Conservation (phyloP, 2,797 vertebrate species). For the Rhabdomys pumilio region DNA sequence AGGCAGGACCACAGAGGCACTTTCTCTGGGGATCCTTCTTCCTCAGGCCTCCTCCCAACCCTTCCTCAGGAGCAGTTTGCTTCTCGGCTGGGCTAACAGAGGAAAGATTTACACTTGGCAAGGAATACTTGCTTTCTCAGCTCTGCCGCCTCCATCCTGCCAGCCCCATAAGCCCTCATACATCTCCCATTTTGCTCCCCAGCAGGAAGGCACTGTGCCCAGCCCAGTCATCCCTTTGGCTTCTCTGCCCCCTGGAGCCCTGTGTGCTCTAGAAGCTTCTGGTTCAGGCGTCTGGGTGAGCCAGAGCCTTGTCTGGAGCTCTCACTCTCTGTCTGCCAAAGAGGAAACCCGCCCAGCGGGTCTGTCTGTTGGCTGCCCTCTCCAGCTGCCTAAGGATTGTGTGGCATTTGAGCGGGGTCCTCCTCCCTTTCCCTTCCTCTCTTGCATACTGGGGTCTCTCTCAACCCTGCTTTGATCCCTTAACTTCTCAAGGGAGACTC, state of each 20-base stretch:
- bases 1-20: neutral
- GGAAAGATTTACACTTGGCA: neutral
- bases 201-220: neutral
- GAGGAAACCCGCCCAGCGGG: slow-evolving; percentile 76
- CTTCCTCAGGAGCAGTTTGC: neutral
- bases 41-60: fast-evolving
- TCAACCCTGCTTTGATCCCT: neutral
- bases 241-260: neutral
- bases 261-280: neutral
- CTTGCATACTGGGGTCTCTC: neutral
- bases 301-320: slow-evolving; percentile 12
- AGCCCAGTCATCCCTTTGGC: neutral
- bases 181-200: neutral
- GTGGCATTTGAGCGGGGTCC: neutral
- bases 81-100: neutral
- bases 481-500: neutral
- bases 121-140: neutral
- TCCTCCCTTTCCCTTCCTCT: neutral
- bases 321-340: slow-evolving; percentile 71
- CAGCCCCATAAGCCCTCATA: neutral
- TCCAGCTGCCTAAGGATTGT: slow-evolving; percentile 18
- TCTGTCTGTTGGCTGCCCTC: slow-evolving; percentile 71
- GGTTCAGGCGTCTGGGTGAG: neutral
- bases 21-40: neutral
- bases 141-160: neutral